phyloP scores from a whole-genome alignment of 2,797 vertebrate genomes.

The Sebastes cheni region DNA sequence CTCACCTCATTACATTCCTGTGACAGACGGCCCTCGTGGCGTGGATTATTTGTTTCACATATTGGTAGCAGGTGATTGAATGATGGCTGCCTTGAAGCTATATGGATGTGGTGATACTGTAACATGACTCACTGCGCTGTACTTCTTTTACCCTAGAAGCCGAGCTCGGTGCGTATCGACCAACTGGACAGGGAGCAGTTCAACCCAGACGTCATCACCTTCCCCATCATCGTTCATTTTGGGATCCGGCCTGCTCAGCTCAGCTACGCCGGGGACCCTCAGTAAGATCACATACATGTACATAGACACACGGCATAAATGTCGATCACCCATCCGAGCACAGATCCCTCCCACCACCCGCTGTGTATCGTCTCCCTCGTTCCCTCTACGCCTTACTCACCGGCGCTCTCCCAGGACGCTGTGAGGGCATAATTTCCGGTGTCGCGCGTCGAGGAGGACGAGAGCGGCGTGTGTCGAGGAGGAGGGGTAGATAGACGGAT shows the following conservation, averaged over 20 bases:
- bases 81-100: conserved; percentile 14
- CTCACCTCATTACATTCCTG: conserved; percentile 7
- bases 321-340: background rate
- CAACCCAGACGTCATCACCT: conserved; percentile 98
- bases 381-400: conserved; percentile 27
- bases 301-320: background rate
- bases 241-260: conserved; percentile 98
- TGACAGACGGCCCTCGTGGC: conserved; percentile 34
- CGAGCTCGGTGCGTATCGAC: conserved; percentile 98
- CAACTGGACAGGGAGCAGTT: conserved; percentile 98
- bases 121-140: background rate
- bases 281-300: conserved; percentile 84
- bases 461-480: conserved; percentile 12
- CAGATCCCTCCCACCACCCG: background rate
- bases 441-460: background rate
- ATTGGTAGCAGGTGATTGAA: conserved; percentile 33
- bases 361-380: background rate
- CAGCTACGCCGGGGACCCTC: conserved; percentile 98
- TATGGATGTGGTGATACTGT: conserved; percentile 4
- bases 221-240: conserved; percentile 98
- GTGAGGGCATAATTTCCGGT: background rate
- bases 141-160: conserved; percentile 84
- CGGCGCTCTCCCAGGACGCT: conserved; percentile 26
- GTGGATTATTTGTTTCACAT: conserved; percentile 32
- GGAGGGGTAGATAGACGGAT: conserved; percentile 12